A percentile compares a stretch with the other conserved stretches of the same genome.
These are phyloP conservation scores for Galaxias olidus DNA, from an alignment of 2,797 vertebrate genomes.

Conservation along the genomic window DNA sequence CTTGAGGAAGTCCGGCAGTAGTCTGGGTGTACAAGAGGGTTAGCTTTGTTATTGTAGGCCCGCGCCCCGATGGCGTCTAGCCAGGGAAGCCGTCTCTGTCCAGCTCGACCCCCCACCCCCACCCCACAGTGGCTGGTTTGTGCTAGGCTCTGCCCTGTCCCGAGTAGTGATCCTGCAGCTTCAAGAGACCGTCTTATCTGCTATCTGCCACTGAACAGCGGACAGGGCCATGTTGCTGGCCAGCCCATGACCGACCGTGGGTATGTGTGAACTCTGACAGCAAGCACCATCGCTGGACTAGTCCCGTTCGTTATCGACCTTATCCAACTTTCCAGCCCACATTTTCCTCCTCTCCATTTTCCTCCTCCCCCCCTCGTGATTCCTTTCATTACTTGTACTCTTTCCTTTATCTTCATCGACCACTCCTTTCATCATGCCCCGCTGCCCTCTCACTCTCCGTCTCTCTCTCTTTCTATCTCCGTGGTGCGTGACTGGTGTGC, in stretches of 20 bases:
- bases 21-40: conserved; percentile 44
- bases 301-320: not conserved
- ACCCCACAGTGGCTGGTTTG: conserved; percentile 24
- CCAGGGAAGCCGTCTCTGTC: conserved; percentile 42
- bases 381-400: not conserved
- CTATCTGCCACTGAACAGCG: no score
- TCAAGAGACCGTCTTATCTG: conserved; percentile 31
- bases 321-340: not conserved
- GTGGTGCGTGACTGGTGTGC: conserved; percentile 41
- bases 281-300: no score
- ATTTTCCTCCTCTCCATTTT: not conserved
- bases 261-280: no score
- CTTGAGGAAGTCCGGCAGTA: conserved; percentile 37
- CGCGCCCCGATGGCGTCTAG: conserved; percentile 34
- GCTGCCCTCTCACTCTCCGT: not conserved
- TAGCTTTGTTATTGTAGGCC: conserved; percentile 44
- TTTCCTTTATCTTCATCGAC: not conserved
- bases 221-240: not conserved
- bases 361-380: not conserved
- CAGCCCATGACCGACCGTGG: no score
- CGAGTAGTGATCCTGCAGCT: conserved; percentile 28
- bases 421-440: not conserved
- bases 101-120: not conserved
- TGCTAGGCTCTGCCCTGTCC: conserved; percentile 43
- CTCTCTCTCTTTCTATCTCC: not conserved